Percentiles rank a stretch among this genome's conserved stretches.
Evolutionary conservation across 2,113 vertebrate species (phyloP).

Genomic region (Pseudorhombus dupliciocellatus): DNA sequence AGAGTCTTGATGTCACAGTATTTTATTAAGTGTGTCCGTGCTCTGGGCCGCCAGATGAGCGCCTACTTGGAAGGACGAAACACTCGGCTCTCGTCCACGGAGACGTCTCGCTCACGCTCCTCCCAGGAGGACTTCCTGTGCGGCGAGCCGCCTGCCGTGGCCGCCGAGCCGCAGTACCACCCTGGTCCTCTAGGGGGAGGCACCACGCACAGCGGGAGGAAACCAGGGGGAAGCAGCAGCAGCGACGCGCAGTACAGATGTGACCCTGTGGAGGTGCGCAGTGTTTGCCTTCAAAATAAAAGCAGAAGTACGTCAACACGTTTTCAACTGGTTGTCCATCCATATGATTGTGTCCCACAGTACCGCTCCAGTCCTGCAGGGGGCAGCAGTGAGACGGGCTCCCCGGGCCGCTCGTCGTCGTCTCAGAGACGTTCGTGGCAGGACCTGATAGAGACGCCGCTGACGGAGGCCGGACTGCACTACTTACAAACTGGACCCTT

Average conservation of each 20-base stretch:
- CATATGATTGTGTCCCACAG: constrained; percentile 15
- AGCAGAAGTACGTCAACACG: too few relatives aligned
- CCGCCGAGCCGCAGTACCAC: constrained; percentile 76
- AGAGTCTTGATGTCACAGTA: too few relatives aligned
- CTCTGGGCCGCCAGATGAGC: constrained; percentile 84
- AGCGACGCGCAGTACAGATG: constrained; percentile 74
- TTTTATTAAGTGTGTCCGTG: not conserved
- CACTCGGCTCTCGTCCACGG: constrained; percentile 93
- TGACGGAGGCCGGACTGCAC: constrained; percentile 95
- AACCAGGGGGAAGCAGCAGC: constrained; percentile 74
- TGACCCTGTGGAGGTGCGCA: constrained; percentile 70
- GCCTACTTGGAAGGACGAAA: constrained; percentile 93
- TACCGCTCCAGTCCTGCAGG: constrained; percentile 89
- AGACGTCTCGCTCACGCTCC: constrained; percentile 96
- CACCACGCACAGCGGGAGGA: constrained; percentile 70
- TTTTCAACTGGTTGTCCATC: not conserved
- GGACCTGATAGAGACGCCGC: constrained; percentile 96
- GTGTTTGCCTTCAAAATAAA: too few relatives aligned
- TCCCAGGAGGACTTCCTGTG: constrained; percentile 90
- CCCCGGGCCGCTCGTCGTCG: constrained; percentile 91
- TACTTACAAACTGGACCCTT: constrained; percentile 91
- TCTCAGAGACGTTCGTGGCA: constrained; percentile 98
- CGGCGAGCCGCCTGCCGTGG: constrained; percentile 36
- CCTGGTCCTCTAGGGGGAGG: constrained; percentile 61
- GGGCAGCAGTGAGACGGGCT: constrained; percentile 87